Evolutionary conservation across 1,140 invertebrate species (phyloP), one percentile per base, ranked within the genome.

Genomic region (Bombus waltoni): DNA sequence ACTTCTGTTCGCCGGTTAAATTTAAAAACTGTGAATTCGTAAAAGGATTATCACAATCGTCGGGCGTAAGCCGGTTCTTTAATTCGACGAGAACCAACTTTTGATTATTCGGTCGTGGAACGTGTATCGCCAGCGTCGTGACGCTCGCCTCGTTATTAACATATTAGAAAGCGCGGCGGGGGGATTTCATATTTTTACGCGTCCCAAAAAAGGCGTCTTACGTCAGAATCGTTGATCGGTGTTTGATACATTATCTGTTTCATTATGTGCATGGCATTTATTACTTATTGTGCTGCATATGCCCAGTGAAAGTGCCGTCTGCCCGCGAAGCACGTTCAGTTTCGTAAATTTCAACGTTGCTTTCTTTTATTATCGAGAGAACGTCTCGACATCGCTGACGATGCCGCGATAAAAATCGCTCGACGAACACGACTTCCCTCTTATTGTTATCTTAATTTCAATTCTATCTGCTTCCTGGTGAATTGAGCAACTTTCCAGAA

Each of bases 201-300:
- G 32, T 40, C 25, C 68, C 77, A 40, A 81, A 85, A 81, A 73
- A 85, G 70, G 71, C 35, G 40, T 11, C 47, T 87, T 81, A 38
- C 81, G 85, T 78, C 81, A 83, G 74, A 47, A 83, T 75, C 28
- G 73, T 59, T 83, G 80, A 83, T 87, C 85, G 72, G 74, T 68
- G 74, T 62, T 74, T 72, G 83, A 84, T 83, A 70, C 72, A 83
- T 74, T 87, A 87, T 83, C 85, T 18, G 85, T 83, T 77, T 74
- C 84, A 74, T 85, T 79, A 73, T 70, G 77, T 65, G 75, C 68
- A 78, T 68, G 47, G 87, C 83, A 89, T 86, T 89, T 77, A 89
- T 86, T 89, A 81, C 87, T 72, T 88, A 85, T 86, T 86, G 87
- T 57, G 22, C 68, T 40, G 66, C 32, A 35, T 62, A 62, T 75